Evolutionary conservation across 2,113 vertebrate species (phyloP).

Genomic region (Hippocampus abdominalis): DNA sequence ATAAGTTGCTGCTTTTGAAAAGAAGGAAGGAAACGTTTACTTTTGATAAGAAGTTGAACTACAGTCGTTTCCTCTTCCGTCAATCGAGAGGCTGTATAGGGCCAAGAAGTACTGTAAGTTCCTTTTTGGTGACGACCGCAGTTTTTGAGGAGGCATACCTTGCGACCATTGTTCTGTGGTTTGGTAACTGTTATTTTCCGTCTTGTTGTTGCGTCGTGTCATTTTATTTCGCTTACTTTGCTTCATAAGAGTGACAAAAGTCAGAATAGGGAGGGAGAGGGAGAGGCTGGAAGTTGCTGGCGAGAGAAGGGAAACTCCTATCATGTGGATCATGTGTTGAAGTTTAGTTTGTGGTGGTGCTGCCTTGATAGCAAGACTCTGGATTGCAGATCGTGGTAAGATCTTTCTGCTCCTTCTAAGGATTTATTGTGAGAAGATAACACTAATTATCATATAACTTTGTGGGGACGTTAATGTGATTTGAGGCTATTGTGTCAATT

Average conservation of each 20-base stretch:
- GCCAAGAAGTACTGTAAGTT: constrained; percentile 5
- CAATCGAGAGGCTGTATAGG: constrained; percentile 3
- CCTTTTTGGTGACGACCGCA: background rate
- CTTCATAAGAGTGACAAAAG: constrained; percentile 4
- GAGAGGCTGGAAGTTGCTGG: constrained; percentile 8
- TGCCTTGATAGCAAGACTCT: constrained; percentile 14
- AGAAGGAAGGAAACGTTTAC: constrained; percentile 46
- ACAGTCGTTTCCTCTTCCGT: constrained; percentile 3
- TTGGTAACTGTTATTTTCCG: background rate
- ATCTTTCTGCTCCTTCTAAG: constrained; percentile 9
- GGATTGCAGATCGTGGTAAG: constrained; percentile 45
- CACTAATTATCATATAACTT: background rate
- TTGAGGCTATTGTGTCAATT: background rate
- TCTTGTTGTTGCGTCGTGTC: background rate
- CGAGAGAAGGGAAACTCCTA: constrained; percentile 22
- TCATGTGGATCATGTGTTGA: constrained; percentile 36
- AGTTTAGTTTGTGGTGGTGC: constrained; percentile 20
- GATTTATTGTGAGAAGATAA: background rate
- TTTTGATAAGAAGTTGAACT: constrained; percentile 37
- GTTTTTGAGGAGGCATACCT: background rate
- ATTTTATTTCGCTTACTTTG: background rate
- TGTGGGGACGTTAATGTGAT: background rate
- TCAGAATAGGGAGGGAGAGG: background rate
- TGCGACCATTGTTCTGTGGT: background rate
- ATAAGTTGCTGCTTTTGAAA: constrained; percentile 12